Evolutionary conservation across 1,140 invertebrate genomes (phyloP), one percentile per base, ranked within the genome.

Genomic region (Piezodorus guildinii): DNA sequence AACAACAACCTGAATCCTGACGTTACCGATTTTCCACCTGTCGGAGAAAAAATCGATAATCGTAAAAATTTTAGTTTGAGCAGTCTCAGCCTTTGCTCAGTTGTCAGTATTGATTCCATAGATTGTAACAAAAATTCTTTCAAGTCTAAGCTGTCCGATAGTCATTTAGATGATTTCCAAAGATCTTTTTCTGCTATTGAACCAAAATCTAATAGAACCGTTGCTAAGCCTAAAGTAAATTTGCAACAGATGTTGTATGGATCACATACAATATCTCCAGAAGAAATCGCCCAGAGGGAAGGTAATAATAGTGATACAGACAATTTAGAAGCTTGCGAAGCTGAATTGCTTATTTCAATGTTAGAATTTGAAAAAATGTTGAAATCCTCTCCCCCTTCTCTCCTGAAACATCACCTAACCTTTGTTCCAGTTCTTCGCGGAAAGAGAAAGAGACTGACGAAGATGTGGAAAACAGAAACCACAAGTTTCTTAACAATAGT

Each of bases 1-100:
- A 62, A 69, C 66, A 19, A 68, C 67, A 14, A 74, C 9, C 34
- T 49, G 46, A 49, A 19, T n/a, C 46, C 46, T 21, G 45, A 73
- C 73, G 34, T 10, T 71, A 74, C 61, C 72, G 71, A 68, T 70
- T 70, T 62, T 71, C 70, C 73, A n/a, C 71, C 72, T 27, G 65
- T 71, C 62, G 34, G 34, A 10, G 67, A 73, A 4, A 66, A 69
- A 64, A 64, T 60, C 52, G 62, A 60, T 54, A 62, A 59, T 58
- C 27, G 14, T 45, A 61, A 64, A 62, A 66, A 63, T 58, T 60
- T 75, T 6, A 75, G 69, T 43, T 69, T 73, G 17, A 78, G 77
- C 58, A 77, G 72, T 63, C 68, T 77, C 6, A 78, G 77, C 65
- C 65, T 78, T 1, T 77, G 72, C 65, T 78, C 77, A 0, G 74